phyloP scores from a whole-genome alignment of 1,140 invertebrate genomes.

The Lepidurus apus region DNA sequence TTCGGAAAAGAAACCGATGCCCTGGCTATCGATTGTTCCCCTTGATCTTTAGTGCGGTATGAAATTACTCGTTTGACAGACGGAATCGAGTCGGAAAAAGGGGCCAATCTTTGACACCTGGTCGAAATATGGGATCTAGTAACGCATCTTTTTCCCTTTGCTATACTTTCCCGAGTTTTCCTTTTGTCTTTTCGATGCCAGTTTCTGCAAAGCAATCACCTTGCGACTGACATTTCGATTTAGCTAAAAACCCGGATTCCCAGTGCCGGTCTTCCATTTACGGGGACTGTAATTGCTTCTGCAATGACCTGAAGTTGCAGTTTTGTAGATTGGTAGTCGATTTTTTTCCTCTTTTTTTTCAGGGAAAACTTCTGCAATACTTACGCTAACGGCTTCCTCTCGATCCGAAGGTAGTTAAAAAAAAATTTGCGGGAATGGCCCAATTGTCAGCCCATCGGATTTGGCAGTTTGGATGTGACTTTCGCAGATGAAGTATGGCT shows the following conservation, averaged over 20 bases:
- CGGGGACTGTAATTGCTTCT: neutral
- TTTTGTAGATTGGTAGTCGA: too few relatives aligned
- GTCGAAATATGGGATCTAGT: neutral
- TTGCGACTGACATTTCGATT: neutral
- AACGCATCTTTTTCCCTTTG: neutral
- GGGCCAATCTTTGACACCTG: constrained; percentile 13
- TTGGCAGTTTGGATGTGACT: neutral
- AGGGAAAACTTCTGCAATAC: too few relatives aligned
- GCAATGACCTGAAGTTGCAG: neutral
- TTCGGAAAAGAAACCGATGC: neutral
- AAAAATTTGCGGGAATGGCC: neutral
- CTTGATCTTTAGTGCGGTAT: constrained; percentile 2
- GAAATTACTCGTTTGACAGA: constrained; percentile 22
- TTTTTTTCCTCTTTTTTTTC: too few relatives aligned
- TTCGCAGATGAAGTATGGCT: too few relatives aligned
- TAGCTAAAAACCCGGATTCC: neutral
- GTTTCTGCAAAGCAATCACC: neutral
- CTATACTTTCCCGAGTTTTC: neutral
- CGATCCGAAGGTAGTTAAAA: neutral
- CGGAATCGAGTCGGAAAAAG: constrained; percentile 21
- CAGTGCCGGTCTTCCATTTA: neutral
- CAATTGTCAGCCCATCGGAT: too few relatives aligned
- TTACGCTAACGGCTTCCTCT: neutral
- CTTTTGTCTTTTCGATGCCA: neutral
- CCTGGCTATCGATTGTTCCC: neutral